phyloP scores from a whole-genome alignment of 2,888 invertebrate species.

The Conchocele bisecta region DNA sequence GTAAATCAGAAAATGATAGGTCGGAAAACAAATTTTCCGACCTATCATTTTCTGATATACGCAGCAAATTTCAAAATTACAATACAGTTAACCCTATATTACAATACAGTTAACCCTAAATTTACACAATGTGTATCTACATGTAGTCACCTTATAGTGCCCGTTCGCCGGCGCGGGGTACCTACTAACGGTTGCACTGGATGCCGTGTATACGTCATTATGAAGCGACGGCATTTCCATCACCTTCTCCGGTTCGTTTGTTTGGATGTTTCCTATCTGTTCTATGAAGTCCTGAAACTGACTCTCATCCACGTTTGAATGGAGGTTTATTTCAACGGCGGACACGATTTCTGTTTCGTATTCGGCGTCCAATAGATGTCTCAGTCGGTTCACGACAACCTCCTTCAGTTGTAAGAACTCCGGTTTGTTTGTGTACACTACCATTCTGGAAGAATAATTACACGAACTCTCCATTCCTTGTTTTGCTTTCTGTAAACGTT shows the following conservation, averaged over 20 bases:
- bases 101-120: too few species aligned
- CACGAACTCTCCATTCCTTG: conserved; percentile 59
- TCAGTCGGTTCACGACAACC: conserved; percentile 50
- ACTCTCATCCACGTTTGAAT: conserved; percentile 42
- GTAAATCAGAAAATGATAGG: too few species aligned
- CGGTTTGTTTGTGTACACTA: conserved; percentile 62
- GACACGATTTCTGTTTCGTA: conserved; percentile 34
- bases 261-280: conserved; percentile 47
- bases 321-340: conserved; percentile 49
- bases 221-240: not conserved
- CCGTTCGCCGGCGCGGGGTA: conserved; percentile 21
- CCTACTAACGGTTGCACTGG: conserved; percentile 8
- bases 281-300: conserved; percentile 52
- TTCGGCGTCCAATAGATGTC: conserved; percentile 41
- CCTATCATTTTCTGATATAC: too few species aligned
- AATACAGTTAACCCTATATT: too few species aligned
- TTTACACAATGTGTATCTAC: too few species aligned
- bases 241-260: conserved; percentile 20
- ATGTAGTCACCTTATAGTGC: too few species aligned
- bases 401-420: conserved; percentile 61
- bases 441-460: conserved; percentile 61
- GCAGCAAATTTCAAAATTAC: too few species aligned
- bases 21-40: too few species aligned
- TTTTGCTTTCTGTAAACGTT: conserved; percentile 43
- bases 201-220: not conserved